Conservation (phyloP, 2,113 vertebrate species). For the Bos javanicus region DNA sequence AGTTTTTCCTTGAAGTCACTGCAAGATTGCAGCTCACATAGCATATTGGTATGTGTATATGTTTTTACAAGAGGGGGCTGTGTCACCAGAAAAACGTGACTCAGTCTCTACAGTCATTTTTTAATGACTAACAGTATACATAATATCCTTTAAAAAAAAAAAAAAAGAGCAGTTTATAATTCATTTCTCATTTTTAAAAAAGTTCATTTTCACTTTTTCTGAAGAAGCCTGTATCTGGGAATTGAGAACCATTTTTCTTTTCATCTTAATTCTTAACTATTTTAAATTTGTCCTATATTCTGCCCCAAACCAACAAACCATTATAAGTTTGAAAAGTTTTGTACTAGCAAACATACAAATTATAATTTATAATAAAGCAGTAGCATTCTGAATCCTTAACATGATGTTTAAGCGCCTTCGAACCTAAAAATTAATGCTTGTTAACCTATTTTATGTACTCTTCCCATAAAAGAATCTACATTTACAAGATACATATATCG, state of each 20-base stretch:
- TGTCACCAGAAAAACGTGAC: constrained; percentile 68
- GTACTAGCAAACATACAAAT: background rate
- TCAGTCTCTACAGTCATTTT: constrained; percentile 65
- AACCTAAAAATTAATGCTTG: background rate
- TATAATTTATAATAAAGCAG: background rate
- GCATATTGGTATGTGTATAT: constrained; percentile 72
- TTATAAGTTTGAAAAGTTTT: background rate
- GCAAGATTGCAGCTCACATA: constrained; percentile 72
- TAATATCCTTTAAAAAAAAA: constrained; percentile 50
- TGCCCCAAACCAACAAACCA: background rate
- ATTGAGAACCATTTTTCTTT: constrained; percentile 40
- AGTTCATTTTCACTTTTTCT: constrained; percentile 46
- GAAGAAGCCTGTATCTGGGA: constrained; percentile 39
- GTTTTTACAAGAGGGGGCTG: constrained; percentile 73
- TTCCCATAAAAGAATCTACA: background rate
- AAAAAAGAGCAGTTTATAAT: constrained; percentile 9
- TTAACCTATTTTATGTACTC: background rate
- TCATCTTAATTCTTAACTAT: background rate
- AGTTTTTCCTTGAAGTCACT: constrained; percentile 78
- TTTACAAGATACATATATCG: background rate
- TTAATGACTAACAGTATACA: constrained; percentile 69
- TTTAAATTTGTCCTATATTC: background rate
- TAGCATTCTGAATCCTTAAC: background rate
- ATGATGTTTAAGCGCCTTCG: background rate
- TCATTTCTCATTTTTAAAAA: constrained; percentile 55